A percentile compares a stretch with the other conserved stretches of the same genome.
phyloP scores from a whole-genome alignment of 2,113 vertebrate species.

The Apistogramma diplotaenia region DNA sequence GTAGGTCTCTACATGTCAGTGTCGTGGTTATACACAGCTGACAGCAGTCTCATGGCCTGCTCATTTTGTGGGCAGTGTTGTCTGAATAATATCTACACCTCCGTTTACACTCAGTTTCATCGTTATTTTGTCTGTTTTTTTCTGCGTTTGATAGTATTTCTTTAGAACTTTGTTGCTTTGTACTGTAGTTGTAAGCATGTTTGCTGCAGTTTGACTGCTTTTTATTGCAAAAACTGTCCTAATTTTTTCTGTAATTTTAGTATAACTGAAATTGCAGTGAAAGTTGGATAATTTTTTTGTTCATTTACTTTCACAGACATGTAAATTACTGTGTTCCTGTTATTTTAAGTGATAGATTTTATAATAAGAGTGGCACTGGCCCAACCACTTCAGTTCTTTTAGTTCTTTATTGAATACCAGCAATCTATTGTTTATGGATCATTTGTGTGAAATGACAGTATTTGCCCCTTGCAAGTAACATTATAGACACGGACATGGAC shows the following conservation, averaged over 20 bases:
- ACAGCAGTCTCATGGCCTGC: constrained; percentile 1
- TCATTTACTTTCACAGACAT: neutral
- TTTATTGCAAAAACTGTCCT: neutral
- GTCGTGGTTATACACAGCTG: neutral
- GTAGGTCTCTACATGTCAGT: constrained; percentile 57
- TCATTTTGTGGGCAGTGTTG: constrained; percentile 6
- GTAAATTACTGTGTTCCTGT: neutral
- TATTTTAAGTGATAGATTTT: neutral
- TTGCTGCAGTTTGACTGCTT: neutral
- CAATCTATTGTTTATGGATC: neutral
- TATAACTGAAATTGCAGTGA: neutral
- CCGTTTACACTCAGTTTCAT: neutral
- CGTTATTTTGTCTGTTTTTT: neutral
- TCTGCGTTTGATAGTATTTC: neutral
- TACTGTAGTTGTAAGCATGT: neutral
- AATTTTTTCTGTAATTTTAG: neutral
- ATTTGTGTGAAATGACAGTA: neutral
- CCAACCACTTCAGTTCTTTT: neutral
- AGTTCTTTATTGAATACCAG: neutral
- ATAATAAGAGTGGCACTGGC: neutral
- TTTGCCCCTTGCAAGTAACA: neutral
- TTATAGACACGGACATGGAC: neutral
- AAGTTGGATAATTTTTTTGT: neutral
- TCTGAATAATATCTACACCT: neutral
- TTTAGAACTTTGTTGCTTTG: neutral